Evolutionary conservation across 2,113 vertebrate species (phyloP).

Genomic region (Zeus faber): DNA sequence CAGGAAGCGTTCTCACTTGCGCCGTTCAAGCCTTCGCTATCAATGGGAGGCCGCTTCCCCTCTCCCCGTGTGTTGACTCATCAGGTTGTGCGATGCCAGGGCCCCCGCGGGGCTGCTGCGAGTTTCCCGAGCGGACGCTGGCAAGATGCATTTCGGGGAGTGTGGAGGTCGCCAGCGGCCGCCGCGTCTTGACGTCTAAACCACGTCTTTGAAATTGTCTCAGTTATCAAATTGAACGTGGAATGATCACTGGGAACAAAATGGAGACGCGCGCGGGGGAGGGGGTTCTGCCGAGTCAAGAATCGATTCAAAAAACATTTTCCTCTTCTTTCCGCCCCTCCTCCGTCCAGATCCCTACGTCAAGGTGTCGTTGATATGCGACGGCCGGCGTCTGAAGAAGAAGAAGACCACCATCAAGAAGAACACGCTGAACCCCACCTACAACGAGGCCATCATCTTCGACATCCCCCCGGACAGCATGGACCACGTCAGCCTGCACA

Average conservation of each 20-base stretch:
- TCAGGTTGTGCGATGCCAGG: constrained; percentile 28
- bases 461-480: constrained; percentile 98
- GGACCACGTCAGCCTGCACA: constrained; percentile 97
- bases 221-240: too few relatives aligned
- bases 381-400: constrained; percentile 94
- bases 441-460: constrained; percentile 98
- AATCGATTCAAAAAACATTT: too few relatives aligned
- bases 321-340: background rate
- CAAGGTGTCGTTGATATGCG: constrained; percentile 96
- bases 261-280: too few relatives aligned
- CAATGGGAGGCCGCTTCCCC: constrained; percentile 22
- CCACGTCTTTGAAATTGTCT: too few relatives aligned
- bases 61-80: constrained; percentile 34
- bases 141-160: too few relatives aligned
- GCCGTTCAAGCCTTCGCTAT: constrained; percentile 30
- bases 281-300: too few relatives aligned
- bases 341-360: constrained; percentile 87
- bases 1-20: constrained; percentile 31
- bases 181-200: too few relatives aligned
- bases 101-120: too few relatives aligned
- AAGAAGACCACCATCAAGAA: constrained; percentile 99
- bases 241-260: too few relatives aligned
- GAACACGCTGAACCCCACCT: constrained; percentile 95
- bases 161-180: too few relatives aligned
- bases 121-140: too few relatives aligned